Conservation (phyloP, 2,888 invertebrate genomes). For the Heliconius hortense region DNA sequence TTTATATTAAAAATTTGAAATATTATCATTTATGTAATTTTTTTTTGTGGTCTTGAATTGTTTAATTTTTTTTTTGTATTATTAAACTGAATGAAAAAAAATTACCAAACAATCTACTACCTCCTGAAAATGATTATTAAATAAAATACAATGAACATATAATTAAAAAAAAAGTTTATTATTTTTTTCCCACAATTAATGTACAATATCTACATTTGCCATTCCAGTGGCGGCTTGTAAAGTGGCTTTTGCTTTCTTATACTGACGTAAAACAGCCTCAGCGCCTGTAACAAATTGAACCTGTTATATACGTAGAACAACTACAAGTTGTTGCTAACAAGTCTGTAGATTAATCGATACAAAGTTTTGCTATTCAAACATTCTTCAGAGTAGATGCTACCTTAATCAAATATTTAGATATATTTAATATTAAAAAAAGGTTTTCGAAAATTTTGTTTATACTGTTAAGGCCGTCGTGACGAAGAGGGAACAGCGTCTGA, state of each 20-base stretch:
- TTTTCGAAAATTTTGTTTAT: too few relatives aligned
- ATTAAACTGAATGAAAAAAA: not conserved
- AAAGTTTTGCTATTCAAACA: too few relatives aligned
- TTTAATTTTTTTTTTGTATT: too few relatives aligned
- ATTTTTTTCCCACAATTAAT: not conserved
- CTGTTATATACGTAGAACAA: not conserved
- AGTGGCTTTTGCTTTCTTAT: constrained; percentile 59
- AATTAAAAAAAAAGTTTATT: not conserved
- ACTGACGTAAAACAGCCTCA: constrained; percentile 62
- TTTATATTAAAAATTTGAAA: too few relatives aligned
- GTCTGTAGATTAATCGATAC: too few relatives aligned
- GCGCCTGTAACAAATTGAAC: constrained; percentile 47
- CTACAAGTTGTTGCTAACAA: too few relatives aligned
- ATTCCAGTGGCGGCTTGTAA: constrained; percentile 60
- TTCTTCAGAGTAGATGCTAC: too few relatives aligned
- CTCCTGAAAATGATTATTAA: not conserved
- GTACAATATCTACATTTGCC: constrained; percentile 32
- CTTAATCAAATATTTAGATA: too few relatives aligned
- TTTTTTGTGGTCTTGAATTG: not conserved
- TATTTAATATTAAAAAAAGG: too few relatives aligned
- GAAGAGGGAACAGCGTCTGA: too few relatives aligned
- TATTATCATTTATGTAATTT: too few relatives aligned
- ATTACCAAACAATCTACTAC: not conserved
- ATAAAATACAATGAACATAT: not conserved
- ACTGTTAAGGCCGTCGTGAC: too few relatives aligned